A percentile compares a stretch with the other conserved stretches of the same genome.
phyloP scores from a whole-genome alignment of 1,140 invertebrate genomes.

The Leptestheria dahalacensis region DNA sequence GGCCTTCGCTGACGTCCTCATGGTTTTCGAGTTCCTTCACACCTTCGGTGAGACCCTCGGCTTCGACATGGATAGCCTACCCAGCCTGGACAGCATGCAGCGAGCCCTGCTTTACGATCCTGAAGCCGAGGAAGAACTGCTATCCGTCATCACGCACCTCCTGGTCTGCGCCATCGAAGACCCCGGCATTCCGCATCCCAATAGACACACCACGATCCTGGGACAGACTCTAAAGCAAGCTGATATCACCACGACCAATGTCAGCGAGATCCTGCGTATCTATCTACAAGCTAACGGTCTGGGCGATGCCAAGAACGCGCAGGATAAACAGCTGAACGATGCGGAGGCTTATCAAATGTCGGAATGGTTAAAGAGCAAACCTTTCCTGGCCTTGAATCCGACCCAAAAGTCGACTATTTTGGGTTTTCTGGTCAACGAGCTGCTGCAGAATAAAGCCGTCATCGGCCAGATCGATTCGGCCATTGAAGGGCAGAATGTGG shows the following conservation, averaged over 20 bases:
- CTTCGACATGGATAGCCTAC: constrained; percentile 77
- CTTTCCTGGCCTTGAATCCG: constrained; percentile 70
- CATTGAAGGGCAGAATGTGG: constrained; percentile 53
- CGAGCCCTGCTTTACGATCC: constrained; percentile 65
- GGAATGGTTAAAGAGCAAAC: constrained; percentile 50
- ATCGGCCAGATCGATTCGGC: constrained; percentile 60
- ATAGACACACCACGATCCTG: constrained; percentile 66
- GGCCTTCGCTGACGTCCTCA: constrained; percentile 77
- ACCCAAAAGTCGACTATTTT: constrained; percentile 74
- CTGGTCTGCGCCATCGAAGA: constrained; percentile 84
- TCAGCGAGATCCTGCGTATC: constrained; percentile 82
- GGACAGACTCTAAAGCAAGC: constrained; percentile 81
- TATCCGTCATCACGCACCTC: constrained; percentile 76
- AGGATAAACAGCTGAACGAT: constrained; percentile 16
- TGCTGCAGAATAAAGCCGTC: constrained; percentile 79
- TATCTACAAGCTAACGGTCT: constrained; percentile 74
- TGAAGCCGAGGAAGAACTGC: constrained; percentile 69
- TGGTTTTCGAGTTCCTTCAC: constrained; percentile 89
- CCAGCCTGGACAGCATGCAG: constrained; percentile 70
- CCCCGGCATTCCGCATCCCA: constrained; percentile 71
- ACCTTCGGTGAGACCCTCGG: constrained; percentile 89
- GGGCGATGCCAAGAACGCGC: constrained; percentile 35
- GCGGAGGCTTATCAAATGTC: constrained; percentile 40
- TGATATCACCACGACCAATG: constrained; percentile 74
- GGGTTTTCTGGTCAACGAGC: constrained; percentile 81